phyloP scores from a whole-genome alignment of 2,888 invertebrate species.

The Hemithea aestivaria region DNA sequence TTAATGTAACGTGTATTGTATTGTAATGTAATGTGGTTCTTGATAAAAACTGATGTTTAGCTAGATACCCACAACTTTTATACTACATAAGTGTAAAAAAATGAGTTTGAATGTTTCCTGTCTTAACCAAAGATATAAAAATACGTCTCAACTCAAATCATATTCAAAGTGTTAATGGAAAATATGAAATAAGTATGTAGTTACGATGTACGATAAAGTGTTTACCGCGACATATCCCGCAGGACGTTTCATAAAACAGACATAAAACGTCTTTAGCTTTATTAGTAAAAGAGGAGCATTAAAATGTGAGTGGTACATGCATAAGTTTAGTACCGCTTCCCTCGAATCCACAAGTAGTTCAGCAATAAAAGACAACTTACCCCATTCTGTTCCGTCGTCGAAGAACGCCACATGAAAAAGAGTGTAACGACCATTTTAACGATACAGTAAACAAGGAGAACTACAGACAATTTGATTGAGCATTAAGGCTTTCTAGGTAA shows the following conservation, averaged over 20 bases:
- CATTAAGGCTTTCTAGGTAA: conserved; percentile 59
- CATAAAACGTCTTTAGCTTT: conserved; percentile 39
- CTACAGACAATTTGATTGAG: conserved; percentile 61
- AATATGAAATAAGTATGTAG: too few species aligned
- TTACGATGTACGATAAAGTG: too few species aligned
- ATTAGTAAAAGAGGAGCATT: conserved; percentile 39
- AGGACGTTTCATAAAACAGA: conserved; percentile 31
- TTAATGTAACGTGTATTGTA: too few species aligned
- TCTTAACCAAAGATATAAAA: too few species aligned
- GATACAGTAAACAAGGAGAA: conserved; percentile 61
- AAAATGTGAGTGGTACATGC: conserved; percentile 37
- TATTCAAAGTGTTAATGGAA: too few species aligned
- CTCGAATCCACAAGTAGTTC: conserved; percentile 62
- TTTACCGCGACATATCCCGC: too few species aligned
- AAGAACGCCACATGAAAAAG: conserved; percentile 72
- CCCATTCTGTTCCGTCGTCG: conserved; percentile 74
- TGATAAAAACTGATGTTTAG: too few species aligned
- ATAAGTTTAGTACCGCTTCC: conserved; percentile 40
- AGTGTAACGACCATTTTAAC: conserved; percentile 66
- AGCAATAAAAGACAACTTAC: conserved; percentile 69
- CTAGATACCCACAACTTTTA: too few species aligned
- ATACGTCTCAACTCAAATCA: too few species aligned
- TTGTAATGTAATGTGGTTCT: too few species aligned
- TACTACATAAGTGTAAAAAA: too few species aligned
- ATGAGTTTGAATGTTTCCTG: too few species aligned